Evolutionary conservation across 2,113 vertebrate genomes (phyloP).

Genomic region (Jaculus jaculus): DNA sequence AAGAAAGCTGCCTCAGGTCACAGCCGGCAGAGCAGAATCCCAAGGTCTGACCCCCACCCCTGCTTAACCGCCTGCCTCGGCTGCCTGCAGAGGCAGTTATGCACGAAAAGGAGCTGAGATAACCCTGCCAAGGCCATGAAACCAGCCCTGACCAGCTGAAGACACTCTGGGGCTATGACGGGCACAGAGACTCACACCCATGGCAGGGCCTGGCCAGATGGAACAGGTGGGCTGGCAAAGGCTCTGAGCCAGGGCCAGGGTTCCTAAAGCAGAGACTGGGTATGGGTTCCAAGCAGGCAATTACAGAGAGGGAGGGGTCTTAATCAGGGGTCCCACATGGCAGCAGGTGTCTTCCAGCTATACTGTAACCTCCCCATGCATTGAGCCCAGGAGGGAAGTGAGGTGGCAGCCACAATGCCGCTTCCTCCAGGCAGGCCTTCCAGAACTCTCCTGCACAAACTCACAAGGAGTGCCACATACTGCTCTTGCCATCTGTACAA

Average conservation of each 20-base stretch:
- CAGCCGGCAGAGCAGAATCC: not conserved
- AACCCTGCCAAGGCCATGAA: not conserved
- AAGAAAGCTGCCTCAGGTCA: not conserved
- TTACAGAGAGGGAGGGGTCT: not conserved
- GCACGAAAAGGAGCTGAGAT: not conserved
- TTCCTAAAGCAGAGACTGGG: not conserved
- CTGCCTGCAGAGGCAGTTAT: not conserved
- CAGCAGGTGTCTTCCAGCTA: not conserved
- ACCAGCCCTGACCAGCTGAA: not conserved
- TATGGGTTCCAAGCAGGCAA: not conserved
- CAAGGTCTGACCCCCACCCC: not conserved
- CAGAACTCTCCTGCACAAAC: not conserved
- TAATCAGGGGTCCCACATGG: slow-evolving; percentile 15
- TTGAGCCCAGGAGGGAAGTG: not conserved
- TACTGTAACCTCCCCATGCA: not conserved
- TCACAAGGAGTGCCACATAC: not conserved
- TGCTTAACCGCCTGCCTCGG: fast-evolving
- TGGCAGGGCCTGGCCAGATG: not conserved
- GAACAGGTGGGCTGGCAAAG: not conserved
- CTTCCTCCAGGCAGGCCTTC: slow-evolving; percentile 8
- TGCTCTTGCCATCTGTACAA: not conserved
- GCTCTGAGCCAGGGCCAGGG: not conserved
- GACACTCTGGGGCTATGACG: fast-evolving
- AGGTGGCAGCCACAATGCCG: not conserved
- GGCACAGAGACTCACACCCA: not conserved